These are phyloP conservation scores for Protophormia terraenovae DNA, from an alignment of 2,888 invertebrate genomes.

Conservation along the genomic window DNA sequence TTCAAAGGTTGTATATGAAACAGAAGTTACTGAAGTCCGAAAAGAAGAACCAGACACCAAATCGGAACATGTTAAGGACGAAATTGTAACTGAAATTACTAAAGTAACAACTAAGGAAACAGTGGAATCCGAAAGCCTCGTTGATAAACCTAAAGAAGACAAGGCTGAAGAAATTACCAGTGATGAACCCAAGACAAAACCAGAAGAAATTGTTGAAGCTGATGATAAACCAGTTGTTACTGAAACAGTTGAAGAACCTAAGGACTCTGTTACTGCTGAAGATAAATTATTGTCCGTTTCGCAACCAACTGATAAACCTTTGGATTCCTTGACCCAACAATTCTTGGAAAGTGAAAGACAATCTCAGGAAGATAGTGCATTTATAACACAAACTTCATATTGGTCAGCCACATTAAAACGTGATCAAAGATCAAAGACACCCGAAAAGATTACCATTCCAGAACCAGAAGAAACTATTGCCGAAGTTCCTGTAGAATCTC, in stretches of 20 bases:
- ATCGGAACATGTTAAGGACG: too few relatives aligned
- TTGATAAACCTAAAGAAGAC: too few relatives aligned
- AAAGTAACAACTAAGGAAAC: too few relatives aligned
- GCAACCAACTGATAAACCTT: not conserved
- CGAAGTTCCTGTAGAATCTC: constrained; percentile 53
- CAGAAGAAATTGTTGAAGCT: not conserved
- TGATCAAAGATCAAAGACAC: constrained; percentile 22
- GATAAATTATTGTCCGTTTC: not conserved
- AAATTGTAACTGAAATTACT: too few relatives aligned
- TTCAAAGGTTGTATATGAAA: not conserved
- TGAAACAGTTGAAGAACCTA: not conserved
- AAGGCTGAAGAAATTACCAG: too few relatives aligned
- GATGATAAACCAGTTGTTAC: not conserved
- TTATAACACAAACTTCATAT: constrained; percentile 75
- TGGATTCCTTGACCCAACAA: not conserved
- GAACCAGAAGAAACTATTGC: not conserved
- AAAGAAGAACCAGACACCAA: too few relatives aligned
- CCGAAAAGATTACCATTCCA: constrained; percentile 14
- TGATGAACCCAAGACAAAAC: too few relatives aligned
- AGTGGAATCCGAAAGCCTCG: too few relatives aligned
- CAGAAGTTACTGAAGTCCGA: not conserved
- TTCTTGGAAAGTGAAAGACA: constrained; percentile 16
- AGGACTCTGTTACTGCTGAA: not conserved
- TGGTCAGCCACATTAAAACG: constrained; percentile 76
- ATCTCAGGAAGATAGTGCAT: constrained; percentile 38